These are phyloP conservation scores for Natrix natrix DNA, from an alignment of 2,797 vertebrate genomes.

Conservation along the genomic window DNA sequence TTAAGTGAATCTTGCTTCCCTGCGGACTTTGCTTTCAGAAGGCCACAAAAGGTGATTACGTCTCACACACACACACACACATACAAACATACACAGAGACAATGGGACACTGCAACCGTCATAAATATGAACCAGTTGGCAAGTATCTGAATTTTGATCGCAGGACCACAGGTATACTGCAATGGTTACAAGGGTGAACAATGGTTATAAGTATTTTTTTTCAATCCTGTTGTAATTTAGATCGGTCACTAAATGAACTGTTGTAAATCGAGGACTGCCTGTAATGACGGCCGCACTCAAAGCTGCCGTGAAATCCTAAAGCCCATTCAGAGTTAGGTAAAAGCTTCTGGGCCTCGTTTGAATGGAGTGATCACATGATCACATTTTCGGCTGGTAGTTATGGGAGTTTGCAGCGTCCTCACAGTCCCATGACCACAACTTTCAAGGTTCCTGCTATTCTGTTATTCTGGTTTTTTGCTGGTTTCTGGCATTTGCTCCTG, in stretches of 20 bases:
- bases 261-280: no score
- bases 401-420: no score
- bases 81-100: not conserved
- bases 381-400: no score
- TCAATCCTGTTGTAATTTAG: no score
- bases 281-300: not conserved
- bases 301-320: not conserved
- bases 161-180: not conserved
- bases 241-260: no score
- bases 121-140: not conserved
- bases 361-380: not conserved
- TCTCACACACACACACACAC: not conserved
- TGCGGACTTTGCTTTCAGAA: not conserved
- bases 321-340: not conserved
- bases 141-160: not conserved
- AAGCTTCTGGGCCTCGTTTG: not conserved
- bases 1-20: not conserved
- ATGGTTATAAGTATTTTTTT: no score
- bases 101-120: not conserved
- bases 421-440: no score
- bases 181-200: not conserved
- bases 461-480: no score
- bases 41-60: not conserved
- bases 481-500: no score
- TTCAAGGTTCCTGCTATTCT: no score